Conservation (phyloP, 2,113 vertebrate species). For the Craseonycteris thonglongyai region DNA sequence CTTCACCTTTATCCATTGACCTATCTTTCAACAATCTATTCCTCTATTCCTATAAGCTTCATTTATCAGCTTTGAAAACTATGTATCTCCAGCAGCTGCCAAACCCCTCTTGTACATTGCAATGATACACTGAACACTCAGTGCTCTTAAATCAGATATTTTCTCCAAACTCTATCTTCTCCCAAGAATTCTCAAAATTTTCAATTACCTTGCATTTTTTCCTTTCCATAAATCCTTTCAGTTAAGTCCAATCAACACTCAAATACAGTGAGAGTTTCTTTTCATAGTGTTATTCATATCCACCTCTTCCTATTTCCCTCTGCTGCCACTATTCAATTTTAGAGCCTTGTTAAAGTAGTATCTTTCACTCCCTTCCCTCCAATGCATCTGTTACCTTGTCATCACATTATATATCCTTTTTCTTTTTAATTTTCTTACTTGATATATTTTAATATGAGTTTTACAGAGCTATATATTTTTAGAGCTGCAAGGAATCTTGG, state of each 20-base stretch:
- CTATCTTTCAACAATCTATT: not conserved
- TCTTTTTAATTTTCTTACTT: too few relatives aligned
- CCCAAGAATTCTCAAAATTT: not conserved
- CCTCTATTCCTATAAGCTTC: not conserved
- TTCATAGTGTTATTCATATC: not conserved
- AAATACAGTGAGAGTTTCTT: not conserved
- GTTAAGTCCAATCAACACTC: not conserved
- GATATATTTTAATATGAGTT: too few relatives aligned
- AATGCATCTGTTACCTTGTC: not conserved
- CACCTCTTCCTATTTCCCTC: not conserved
- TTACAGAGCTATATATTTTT: too few relatives aligned
- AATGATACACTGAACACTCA: not conserved
- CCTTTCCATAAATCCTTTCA: not conserved
- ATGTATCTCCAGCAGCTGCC: not conserved
- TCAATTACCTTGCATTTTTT: not conserved
- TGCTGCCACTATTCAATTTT: not conserved
- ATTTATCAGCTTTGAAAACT: not conserved
- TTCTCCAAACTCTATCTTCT: not conserved
- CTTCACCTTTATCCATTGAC: not conserved
- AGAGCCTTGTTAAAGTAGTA: not conserved
- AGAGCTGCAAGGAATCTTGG: too few relatives aligned
- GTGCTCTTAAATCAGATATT: not conserved
- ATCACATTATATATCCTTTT: not conserved
- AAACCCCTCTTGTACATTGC: not conserved
- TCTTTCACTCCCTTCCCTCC: not conserved